Evolutionary conservation across 2,113 vertebrate species (phyloP).

Genomic region (Genyomyrus donnyi): DNA sequence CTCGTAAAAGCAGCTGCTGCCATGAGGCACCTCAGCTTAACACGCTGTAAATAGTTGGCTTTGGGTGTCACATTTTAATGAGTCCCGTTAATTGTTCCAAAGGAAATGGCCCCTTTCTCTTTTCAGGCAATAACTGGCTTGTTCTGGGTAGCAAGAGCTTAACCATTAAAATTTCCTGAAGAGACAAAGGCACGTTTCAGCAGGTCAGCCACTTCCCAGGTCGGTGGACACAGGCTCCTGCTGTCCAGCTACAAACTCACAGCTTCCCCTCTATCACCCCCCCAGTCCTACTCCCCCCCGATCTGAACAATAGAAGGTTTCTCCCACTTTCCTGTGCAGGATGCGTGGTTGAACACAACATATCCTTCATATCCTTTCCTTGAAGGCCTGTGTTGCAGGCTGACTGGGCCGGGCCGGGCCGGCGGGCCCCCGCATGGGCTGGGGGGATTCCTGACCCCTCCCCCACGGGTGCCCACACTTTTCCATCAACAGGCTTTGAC

Average conservation of each 20-base stretch:
- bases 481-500: neutral
- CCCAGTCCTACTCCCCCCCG: slow-evolving; percentile 25
- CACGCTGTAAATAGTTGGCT: slow-evolving; percentile 7
- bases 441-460: neutral
- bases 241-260: slow-evolving; percentile 34
- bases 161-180: neutral
- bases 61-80: neutral
- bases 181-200: neutral
- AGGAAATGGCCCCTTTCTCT: neutral
- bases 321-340: slow-evolving; percentile 30
- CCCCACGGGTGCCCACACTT: neutral
- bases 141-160: neutral
- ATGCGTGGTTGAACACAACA: neutral
- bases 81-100: neutral
- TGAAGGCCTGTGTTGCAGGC: neutral
- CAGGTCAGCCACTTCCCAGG: neutral
- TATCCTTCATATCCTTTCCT: neutral
- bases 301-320: slow-evolving; percentile 55
- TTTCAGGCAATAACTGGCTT: slow-evolving; percentile 3
- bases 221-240: neutral
- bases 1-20: neutral
- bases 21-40: neutral
- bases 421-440: neutral
- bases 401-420: neutral
- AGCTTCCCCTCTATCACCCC: slow-evolving; percentile 30